These are phyloP conservation scores for Leptinotarsa undecemlineata DNA, from an alignment of 1,140 invertebrate genomes.

Conservation along the genomic window DNA sequence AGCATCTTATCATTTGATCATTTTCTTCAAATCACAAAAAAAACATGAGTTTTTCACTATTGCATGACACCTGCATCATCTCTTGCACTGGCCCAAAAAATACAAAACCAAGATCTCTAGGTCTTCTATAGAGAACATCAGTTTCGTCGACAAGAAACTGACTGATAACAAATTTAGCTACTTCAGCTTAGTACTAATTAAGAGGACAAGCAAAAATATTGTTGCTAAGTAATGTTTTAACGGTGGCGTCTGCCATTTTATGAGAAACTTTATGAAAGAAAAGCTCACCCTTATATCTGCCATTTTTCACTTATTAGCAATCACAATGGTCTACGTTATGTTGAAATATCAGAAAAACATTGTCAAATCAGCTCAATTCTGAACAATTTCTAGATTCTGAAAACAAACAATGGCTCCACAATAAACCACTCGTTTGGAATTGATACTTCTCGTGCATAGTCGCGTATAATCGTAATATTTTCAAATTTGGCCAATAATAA, in stretches of 20 bases:
- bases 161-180: background rate
- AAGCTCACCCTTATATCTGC: background rate
- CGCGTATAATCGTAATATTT: background rate
- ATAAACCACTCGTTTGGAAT: background rate
- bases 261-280: background rate
- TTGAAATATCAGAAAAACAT: background rate
- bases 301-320: background rate
- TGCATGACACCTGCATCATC: too few species aligned
- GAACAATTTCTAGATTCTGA: background rate
- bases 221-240: background rate
- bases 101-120: background rate
- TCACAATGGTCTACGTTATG: background rate
- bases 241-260: slow-evolving; percentile 5
- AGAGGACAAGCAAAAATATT: background rate
- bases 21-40: too few species aligned
- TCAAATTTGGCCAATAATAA: background rate
- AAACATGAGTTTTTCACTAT: too few species aligned
- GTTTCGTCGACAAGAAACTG: background rate
- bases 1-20: too few species aligned
- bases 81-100: too few species aligned
- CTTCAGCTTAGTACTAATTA: background rate
- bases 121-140: background rate
- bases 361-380: background rate
- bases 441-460: background rate
- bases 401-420: background rate